phyloP scores from a whole-genome alignment of 2,888 invertebrate genomes.

The Seira sanloemensis region DNA sequence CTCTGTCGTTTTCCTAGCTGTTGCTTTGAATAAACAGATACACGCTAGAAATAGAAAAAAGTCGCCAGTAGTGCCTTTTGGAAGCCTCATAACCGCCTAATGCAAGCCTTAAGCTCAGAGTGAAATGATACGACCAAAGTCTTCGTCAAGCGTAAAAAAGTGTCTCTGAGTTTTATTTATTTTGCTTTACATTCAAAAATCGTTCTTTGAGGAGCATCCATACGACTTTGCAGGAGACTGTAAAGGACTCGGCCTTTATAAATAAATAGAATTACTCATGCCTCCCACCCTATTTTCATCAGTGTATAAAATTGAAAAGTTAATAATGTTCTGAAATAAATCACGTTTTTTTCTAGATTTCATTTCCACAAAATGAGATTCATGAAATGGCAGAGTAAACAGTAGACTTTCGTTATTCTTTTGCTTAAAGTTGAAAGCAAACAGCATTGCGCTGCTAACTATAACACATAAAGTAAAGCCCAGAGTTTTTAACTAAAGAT shows the following conservation, averaged over 20 bases:
- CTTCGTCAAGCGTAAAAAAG: constrained; percentile 32
- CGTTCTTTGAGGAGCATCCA: neutral
- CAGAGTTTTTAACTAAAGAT: too few species aligned
- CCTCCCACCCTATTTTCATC: neutral
- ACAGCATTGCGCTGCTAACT: too few species aligned
- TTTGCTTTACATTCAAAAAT: neutral
- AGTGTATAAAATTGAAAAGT: constrained; percentile 9
- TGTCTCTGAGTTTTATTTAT: constrained; percentile 26
- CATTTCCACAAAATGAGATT: neutral
- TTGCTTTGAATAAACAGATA: constrained; percentile 20
- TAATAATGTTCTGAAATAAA: constrained; percentile 36
- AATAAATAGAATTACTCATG: neutral
- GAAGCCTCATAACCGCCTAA: neutral
- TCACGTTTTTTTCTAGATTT: constrained; percentile 19
- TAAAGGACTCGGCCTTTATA: neutral
- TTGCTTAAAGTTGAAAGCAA: too few species aligned
- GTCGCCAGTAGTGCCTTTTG: neutral
- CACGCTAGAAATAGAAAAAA: neutral
- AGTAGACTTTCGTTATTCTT: neutral
- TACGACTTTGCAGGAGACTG: neutral
- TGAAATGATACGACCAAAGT: constrained; percentile 15
- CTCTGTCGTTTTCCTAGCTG: constrained; percentile 16
- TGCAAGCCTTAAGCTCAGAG: neutral
- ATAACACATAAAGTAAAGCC: too few species aligned
- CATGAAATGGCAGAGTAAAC: neutral